Base-by-base conservation (phyloP, 2,113 vertebrate species). In the Rissa tridactyla region DNA sequence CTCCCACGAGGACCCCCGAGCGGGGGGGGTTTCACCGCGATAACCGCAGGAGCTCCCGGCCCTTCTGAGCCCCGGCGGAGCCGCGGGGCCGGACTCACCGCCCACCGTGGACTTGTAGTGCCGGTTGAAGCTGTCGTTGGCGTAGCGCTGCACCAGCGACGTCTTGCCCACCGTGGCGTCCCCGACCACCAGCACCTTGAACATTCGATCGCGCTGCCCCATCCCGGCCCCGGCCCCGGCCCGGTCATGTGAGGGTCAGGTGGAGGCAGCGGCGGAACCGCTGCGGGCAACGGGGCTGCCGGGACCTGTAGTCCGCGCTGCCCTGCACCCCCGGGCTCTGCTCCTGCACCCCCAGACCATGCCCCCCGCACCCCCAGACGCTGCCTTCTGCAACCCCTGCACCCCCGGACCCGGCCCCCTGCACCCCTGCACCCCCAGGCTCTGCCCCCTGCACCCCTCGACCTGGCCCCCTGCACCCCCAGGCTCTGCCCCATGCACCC, bases 81-180 rank as follows among this genome's bases (percentile, higher is more conserved):
- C 44, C 42, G 42, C 42, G 5, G 40, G 14, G 5, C 29, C 42
- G 21, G 16, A 58, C 98, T 95, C 97, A 99, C 99, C 99, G 97
- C 99, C 99, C 84, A 99, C 98, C 0, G 99, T 99, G 96, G 98
- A 98, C 82, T 99, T 99, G 98, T 99, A 99, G 57, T 98, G 97
- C 82, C 97, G 98, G 98, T 94, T 98, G 98, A 99, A 99, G 93
- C 97, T 98, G 94, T 99, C 99, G 77, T 98, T 98, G 32, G 98
- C 98, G 27, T 98, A 99, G 3, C 99, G 98, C 86, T 98, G 98
- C 40, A 99, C 98, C 78, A 99, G 96, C 1, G 99, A 99, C 5
- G 99, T 98, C 68, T 99, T 99, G 26, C 99, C 99, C 70, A 99
- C 99, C 6, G 98, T 97, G 57, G 96, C 98, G 86, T 99, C 98